Percentiles rank a stretch among this genome's conserved stretches.
These are phyloP conservation scores for Branchinecta lynchi DNA, from an alignment of 1,140 invertebrate species.

Conservation along the genomic window DNA sequence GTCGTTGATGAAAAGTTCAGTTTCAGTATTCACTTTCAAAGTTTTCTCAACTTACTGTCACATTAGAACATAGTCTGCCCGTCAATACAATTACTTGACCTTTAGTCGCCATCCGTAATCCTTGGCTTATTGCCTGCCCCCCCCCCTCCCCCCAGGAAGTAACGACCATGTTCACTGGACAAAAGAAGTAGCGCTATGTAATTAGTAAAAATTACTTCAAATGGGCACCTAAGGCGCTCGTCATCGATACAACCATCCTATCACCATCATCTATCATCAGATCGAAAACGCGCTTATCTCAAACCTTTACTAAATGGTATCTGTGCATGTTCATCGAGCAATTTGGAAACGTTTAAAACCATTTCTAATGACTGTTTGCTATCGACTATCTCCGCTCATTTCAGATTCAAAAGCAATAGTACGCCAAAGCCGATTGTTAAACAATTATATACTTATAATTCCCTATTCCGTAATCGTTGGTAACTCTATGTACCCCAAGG, in stretches of 20 bases:
- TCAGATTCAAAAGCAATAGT: neutral
- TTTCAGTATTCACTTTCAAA: too few relatives aligned
- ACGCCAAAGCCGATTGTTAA: neutral
- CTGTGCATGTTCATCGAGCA: neutral
- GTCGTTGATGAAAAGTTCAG: too few relatives aligned
- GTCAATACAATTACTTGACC: too few relatives aligned
- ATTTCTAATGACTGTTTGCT: constrained; percentile 10
- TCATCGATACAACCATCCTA: neutral
- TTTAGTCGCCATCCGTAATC: too few relatives aligned
- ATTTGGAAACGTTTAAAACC: constrained; percentile 11
- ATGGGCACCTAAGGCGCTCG: neutral
- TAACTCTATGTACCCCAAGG: neutral
- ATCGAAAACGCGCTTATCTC: neutral
- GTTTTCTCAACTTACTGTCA: too few relatives aligned
- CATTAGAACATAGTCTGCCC: too few relatives aligned
- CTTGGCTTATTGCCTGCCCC: too few relatives aligned
- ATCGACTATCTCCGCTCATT: neutral
- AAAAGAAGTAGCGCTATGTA: too few relatives aligned
- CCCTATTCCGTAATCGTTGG: neutral
- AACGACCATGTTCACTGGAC: too few relatives aligned
- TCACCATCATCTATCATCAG: neutral
- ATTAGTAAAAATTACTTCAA: too few relatives aligned
- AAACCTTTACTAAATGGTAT: neutral
- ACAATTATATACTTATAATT: constrained; percentile 12
- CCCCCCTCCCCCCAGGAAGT: too few relatives aligned